Evolutionary conservation across 2,797 vertebrate genomes (phyloP), one percentile per base, ranked within the genome.

Genomic region (Sorex maritimensis): DNA sequence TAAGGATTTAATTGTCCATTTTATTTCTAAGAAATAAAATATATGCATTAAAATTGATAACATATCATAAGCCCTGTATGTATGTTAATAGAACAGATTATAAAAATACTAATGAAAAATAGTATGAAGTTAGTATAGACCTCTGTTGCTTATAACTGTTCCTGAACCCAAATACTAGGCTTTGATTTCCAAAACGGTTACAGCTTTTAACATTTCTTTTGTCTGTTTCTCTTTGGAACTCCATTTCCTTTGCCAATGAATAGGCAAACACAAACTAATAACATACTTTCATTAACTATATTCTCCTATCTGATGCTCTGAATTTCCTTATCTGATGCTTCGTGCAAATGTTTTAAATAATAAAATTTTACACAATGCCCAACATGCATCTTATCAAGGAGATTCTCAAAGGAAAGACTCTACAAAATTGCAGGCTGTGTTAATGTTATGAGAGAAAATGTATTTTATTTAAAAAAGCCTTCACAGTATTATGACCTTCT

Each of bases 151-250:
- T 88, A 12, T 75, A 72, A 86, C 10, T 88, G 34, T 9, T n/a
- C 15, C 41, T 74, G 68, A 95, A 86, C 52, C 65, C 90, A 93
- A 81, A 75, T 44, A 28, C n/a, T 65, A 44, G 58, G 8, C 28
- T 92, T 96, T 94, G 90, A 92, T 96, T 95, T 95, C 82, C 73
- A 86, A 88, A 23, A 88, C 81, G 15, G 65, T 95, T 92, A 92
- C 21, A 83, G 65, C 14, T 68, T 90, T 92, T 94, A 81, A 78
- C 74, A 85, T 85, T 92, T 94, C 21, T 34, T 63, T 85, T 93
- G n/a, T 67, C 41, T 44, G n/a, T 91, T 92, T 95, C 68, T 74
- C 61, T 91, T 83, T 67, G 79, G 67, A 24, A 90, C 72, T 34
- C 55, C 91, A 92, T 93, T 96, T 96, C 81, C 81, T 95, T 94